phyloP scores from a whole-genome alignment of 2,797 vertebrate species.

The Vespertilio murinus region DNA sequence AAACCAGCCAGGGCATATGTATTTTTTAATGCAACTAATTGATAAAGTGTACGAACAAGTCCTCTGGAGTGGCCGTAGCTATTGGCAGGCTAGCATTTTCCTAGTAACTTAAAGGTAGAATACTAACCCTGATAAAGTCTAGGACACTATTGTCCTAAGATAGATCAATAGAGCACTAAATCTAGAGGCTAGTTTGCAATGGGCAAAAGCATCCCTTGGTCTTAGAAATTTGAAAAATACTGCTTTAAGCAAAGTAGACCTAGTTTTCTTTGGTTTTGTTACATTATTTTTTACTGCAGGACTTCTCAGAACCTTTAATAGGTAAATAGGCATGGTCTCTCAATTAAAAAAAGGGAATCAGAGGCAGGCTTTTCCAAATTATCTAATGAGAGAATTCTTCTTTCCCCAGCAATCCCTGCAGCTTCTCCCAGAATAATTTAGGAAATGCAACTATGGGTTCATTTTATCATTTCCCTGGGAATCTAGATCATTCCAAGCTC shows the following conservation, averaged over 20 bases:
- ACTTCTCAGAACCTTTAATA: background rate
- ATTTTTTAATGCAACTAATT: background rate
- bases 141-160: background rate
- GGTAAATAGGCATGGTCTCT: background rate
- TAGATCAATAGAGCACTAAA: background rate
- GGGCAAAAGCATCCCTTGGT: background rate
- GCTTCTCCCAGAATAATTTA: background rate
- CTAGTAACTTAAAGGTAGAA: background rate
- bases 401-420: background rate
- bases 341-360: background rate
- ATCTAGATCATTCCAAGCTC: background rate
- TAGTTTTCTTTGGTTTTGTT: background rate
- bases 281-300: background rate
- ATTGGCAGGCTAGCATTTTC: background rate
- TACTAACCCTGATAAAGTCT: background rate
- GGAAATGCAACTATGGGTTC: background rate
- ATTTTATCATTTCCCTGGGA: background rate
- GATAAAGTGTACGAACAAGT: background rate
- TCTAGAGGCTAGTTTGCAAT: background rate
- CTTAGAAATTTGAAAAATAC: background rate
- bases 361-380: background rate
- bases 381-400: background rate
- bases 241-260: background rate
- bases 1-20: background rate
- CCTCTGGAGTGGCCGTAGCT: background rate